phyloP scores from a whole-genome alignment of 2,113 vertebrate genomes.

The Tragelaphus buxtoni region DNA sequence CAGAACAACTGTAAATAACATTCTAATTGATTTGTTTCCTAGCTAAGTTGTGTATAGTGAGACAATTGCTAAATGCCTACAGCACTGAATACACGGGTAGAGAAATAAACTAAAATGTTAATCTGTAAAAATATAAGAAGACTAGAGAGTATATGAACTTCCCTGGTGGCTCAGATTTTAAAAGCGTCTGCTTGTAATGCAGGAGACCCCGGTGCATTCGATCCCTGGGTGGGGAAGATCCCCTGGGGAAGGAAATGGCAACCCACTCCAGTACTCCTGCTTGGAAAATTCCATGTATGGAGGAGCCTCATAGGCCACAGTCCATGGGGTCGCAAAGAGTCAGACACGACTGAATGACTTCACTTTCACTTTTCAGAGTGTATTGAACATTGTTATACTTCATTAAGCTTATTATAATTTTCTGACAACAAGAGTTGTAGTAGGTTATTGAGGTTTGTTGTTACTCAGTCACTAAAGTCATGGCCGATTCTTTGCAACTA shows the following conservation, averaged over 20 bases:
- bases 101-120: not conserved
- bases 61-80: not conserved
- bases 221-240: not conserved
- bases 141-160: not conserved
- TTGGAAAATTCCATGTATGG: not conserved
- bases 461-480: not conserved
- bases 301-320: not conserved
- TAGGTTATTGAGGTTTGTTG: not conserved
- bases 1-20: not conserved
- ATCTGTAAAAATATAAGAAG: not conserved
- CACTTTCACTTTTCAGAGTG: not conserved
- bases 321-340: not conserved
- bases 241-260: not conserved
- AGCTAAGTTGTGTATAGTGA: not conserved
- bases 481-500: rapidly evolving
- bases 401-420: not conserved
- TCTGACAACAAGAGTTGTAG: not conserved
- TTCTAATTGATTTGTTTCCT: not conserved
- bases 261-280: not conserved
- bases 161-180: not conserved
- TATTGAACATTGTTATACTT: not conserved
- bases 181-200: not conserved
- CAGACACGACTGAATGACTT: not conserved
- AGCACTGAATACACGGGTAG: not conserved
- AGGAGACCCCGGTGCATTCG: not conserved